Conservation (phyloP, 1,140 invertebrate genomes). For the Lucilia sericata region DNA sequence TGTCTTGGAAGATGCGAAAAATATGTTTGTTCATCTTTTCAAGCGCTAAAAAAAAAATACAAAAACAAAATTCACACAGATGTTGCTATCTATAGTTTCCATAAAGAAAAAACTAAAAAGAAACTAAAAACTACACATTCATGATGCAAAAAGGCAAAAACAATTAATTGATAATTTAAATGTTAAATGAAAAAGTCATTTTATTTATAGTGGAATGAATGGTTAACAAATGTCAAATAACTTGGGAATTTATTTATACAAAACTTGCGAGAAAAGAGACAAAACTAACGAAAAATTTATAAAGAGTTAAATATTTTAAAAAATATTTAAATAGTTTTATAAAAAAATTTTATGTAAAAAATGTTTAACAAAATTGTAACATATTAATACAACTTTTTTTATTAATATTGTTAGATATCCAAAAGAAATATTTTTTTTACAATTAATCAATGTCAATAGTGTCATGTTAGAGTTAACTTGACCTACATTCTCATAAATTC, state of each 20-base stretch:
- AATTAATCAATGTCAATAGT: neutral
- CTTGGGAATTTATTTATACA: neutral
- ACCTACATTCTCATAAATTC: neutral
- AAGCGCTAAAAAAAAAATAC: neutral
- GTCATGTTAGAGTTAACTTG: neutral
- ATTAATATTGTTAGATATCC: neutral
- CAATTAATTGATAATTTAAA: slow-evolving; percentile 14
- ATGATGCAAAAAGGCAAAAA: neutral
- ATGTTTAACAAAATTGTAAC: no score
- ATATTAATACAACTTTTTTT: neutral
- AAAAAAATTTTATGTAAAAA: no score
- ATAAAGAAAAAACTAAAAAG: neutral
- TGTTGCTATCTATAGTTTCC: neutral
- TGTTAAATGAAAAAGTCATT: slow-evolving; percentile 27
- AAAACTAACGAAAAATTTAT: neutral
- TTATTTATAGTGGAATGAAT: slow-evolving; percentile 22
- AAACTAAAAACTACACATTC: neutral
- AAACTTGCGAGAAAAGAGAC: neutral
- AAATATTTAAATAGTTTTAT: no score
- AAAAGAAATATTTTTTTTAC: neutral
- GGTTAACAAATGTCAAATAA: slow-evolving; percentile 29
- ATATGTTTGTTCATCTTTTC: neutral
- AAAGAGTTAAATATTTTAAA: no score
- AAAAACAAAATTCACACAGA: neutral
- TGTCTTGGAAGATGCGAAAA: neutral